Conservation (phyloP, 53 echinoderm and acorn worm species). For the Patiria pectinifera region DNA sequence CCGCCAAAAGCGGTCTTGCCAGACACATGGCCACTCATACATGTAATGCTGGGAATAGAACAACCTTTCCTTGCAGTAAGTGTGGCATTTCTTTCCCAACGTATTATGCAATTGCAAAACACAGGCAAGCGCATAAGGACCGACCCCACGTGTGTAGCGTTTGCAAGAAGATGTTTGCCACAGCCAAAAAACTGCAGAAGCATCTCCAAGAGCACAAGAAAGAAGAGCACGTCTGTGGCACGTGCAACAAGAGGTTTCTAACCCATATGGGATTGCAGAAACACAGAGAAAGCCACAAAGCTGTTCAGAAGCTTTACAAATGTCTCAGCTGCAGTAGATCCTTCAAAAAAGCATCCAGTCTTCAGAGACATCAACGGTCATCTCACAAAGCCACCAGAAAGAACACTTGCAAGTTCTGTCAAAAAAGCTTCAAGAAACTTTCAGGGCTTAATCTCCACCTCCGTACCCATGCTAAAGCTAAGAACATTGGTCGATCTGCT, state of each 20-base stretch:
- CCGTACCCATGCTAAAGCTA: constrained; percentile 14
- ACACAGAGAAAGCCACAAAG: constrained; percentile 31
- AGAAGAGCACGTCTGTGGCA: constrained; percentile 7
- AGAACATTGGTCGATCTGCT: not conserved
- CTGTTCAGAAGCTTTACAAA: not conserved
- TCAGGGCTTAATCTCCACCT: constrained; percentile 6
- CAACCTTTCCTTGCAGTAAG: not conserved
- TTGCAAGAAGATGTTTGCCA: constrained; percentile 30
- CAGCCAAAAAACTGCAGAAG: not conserved
- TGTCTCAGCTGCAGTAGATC: constrained; percentile 31
- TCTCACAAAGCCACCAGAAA: not conserved
- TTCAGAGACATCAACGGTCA: constrained; percentile 10
- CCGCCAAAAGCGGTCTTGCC: not conserved
- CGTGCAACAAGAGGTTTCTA: constrained; percentile 37
- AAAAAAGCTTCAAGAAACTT: constrained; percentile 19
- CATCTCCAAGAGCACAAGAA: constrained; percentile 11
- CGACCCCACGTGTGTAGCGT: constrained; percentile 27
- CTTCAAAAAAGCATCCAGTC: constrained; percentile 1
- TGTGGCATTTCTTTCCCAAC: constrained; percentile 20
- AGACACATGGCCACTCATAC: not conserved
- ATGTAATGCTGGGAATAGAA: not conserved
- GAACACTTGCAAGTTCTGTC: constrained; percentile 10
- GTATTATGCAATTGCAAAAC: constrained; percentile 11
- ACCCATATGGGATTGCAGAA: not conserved
- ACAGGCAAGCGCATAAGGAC: constrained; percentile 35